A percentile compares a stretch with the other conserved stretches of the same genome.
Conservation (phyloP, 2,113 vertebrate genomes). For the Platanista minor region DNA sequence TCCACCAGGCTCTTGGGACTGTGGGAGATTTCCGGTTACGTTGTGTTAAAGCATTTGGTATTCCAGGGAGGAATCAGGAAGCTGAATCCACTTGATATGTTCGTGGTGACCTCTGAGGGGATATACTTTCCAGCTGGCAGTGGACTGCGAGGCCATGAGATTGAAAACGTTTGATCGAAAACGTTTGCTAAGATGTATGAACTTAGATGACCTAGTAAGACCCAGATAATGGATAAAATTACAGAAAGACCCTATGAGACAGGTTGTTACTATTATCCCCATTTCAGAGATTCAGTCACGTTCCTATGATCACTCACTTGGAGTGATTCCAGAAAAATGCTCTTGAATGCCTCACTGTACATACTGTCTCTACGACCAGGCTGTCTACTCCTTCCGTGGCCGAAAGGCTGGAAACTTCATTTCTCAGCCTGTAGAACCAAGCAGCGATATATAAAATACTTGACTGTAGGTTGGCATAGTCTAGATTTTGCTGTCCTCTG, state of each 20-base stretch:
- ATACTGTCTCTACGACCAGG: not conserved
- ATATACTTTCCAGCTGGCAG: not conserved
- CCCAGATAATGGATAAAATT: not conserved
- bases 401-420: not conserved
- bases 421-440: not conserved
- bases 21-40: not conserved
- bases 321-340: not conserved
- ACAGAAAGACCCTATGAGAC: not conserved
- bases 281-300: not conserved
- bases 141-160: not conserved
- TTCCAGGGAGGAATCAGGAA: not conserved
- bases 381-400: not conserved
- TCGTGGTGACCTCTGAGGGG: not conserved
- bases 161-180: not conserved
- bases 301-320: not conserved
- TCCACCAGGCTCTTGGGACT: not conserved
- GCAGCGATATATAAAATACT: not conserved
- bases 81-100: not conserved
- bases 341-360: not conserved
- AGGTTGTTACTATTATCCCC: not conserved
- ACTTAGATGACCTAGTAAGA: not conserved
- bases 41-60: not conserved
- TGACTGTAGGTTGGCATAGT: not conserved
- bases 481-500: not conserved
- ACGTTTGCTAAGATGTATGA: not conserved